A percentile compares a stretch with the other conserved stretches of the same genome.
phyloP scores from a whole-genome alignment of 1,140 invertebrate genomes.

The Andrena cerasifolii region DNA sequence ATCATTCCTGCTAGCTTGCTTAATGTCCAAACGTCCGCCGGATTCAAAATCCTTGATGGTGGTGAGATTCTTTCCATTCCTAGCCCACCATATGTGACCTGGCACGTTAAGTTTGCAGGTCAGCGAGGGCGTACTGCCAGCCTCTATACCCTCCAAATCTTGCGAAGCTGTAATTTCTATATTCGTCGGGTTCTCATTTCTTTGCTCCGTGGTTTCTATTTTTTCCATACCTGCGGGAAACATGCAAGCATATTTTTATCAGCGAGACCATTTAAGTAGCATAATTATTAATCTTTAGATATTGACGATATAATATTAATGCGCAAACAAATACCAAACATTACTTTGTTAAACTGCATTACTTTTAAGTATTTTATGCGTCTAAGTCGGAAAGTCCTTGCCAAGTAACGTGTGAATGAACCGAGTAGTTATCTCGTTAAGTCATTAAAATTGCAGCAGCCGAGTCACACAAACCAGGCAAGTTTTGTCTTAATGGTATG shows the following conservation, averaged over 20 bases:
- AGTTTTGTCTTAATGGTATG: constrained; percentile 9
- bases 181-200: constrained; percentile 55
- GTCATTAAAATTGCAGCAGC: constrained; percentile 27
- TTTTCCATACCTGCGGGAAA: constrained; percentile 63
- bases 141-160: constrained; percentile 75
- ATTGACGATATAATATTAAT: background rate
- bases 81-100: constrained; percentile 76
- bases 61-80: constrained; percentile 74
- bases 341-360: too few relatives aligned
- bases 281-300: constrained; percentile 9
- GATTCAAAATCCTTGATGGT: constrained; percentile 75
- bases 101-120: constrained; percentile 71
- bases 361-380: background rate
- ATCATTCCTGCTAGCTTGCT: constrained; percentile 81
- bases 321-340: background rate
- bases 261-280: background rate
- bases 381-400: constrained; percentile 1
- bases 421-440: constrained; percentile 27
- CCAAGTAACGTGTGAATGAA: constrained; percentile 2
- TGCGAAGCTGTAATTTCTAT: constrained; percentile 75
- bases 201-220: constrained; percentile 51
- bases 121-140: constrained; percentile 78
- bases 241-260: constrained; percentile 5
- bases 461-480: background rate
- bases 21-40: constrained; percentile 78